Percentiles rank a stretch among this genome's conserved stretches.
phyloP scores from a whole-genome alignment of 2,888 invertebrate genomes.

The Andrena praecox region DNA sequence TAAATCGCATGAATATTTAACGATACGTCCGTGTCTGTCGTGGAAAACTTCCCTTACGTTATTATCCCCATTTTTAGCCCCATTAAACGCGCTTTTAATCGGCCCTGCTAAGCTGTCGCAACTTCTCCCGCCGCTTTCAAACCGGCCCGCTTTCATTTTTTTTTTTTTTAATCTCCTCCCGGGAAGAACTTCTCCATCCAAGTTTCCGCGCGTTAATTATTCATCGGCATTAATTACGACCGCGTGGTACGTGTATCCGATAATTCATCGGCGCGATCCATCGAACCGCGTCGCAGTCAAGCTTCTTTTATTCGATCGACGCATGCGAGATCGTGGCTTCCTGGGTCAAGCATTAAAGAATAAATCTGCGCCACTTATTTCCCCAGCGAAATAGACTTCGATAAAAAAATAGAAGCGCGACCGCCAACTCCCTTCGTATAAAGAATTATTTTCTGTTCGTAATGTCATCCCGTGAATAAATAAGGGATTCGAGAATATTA shows the following conservation, averaged over 20 bases:
- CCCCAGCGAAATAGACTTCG: too few species aligned
- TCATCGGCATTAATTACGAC: constrained; percentile 48
- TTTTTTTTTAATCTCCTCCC: constrained; percentile 61
- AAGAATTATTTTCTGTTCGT: too few species aligned
- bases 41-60: constrained; percentile 62
- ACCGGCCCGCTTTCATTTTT: constrained; percentile 31
- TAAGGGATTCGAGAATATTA: too few species aligned
- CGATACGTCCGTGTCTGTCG: constrained; percentile 61
- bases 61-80: constrained; percentile 72
- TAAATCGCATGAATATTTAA: constrained; percentile 76
- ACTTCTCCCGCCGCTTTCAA: constrained; percentile 62
- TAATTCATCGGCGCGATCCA: constrained; percentile 15
- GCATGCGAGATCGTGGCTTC: neutral
- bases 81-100: constrained; percentile 73
- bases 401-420: too few species aligned
- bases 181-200: constrained; percentile 28
- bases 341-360: neutral
- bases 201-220: constrained; percentile 61
- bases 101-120: constrained; percentile 55
- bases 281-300: neutral
- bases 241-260: neutral
- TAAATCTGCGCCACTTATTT: neutral
- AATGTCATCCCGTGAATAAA: too few species aligned
- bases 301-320: neutral
- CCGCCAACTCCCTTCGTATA: too few species aligned